Conservation (phyloP, 2,797 vertebrate species). For the Microcaecilia unicolor region DNA sequence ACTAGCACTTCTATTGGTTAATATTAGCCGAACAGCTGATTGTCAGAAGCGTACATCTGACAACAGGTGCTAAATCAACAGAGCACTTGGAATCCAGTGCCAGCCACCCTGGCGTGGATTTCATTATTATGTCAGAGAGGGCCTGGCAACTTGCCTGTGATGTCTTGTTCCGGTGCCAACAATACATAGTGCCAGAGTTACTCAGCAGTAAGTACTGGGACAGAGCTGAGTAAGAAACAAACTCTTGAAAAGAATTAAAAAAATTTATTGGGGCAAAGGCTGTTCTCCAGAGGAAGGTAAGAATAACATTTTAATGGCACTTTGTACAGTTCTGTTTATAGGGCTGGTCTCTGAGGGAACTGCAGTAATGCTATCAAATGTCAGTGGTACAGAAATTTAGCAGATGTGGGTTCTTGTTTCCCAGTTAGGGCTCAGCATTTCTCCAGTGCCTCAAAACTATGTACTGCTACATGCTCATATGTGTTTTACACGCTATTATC, state of each 20-base stretch:
- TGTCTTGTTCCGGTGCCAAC: background rate
- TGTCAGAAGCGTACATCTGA: constrained; percentile 8
- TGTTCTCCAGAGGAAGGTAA: constrained; percentile 2
- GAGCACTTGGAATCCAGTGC: constrained; percentile 15
- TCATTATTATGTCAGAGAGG: constrained; percentile 34
- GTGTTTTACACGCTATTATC: background rate
- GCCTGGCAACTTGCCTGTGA: background rate
- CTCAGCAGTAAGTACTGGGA: rapidly evolving
- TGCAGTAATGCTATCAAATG: background rate
- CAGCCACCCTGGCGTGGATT: constrained; percentile 5
- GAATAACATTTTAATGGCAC: background rate
- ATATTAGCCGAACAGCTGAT: constrained; percentile 36
- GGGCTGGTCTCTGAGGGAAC: background rate
- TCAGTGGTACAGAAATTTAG: background rate
- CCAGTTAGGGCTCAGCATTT: too few species aligned
- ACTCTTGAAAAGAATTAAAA: background rate
- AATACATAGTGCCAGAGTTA: too few species aligned
- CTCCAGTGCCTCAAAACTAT: background rate
- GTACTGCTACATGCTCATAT: background rate
- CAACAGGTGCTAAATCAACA: constrained; percentile 30
- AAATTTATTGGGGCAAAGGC: background rate
- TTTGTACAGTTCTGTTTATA: background rate
- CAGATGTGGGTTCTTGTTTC: background rate
- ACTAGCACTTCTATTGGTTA: constrained; percentile 5
- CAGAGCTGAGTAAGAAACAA: background rate